phyloP scores from a whole-genome alignment of 2,113 vertebrate genomes.

The Etheostoma cragini region DNA sequence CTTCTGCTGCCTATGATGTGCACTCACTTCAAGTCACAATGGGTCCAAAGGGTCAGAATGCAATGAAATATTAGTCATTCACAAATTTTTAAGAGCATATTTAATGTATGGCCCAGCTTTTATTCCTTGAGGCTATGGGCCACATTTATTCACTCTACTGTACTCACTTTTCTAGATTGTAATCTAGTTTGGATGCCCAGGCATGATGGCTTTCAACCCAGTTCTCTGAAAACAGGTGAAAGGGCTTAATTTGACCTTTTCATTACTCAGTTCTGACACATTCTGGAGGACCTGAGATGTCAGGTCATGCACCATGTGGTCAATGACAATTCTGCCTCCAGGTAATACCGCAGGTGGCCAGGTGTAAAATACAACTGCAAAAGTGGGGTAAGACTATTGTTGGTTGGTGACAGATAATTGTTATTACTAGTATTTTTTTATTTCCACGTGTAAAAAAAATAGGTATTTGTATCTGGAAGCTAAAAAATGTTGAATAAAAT shows the following conservation, averaged over 20 bases:
- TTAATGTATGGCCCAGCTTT: not conserved
- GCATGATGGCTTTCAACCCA: not conserved
- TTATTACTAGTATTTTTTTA: not conserved
- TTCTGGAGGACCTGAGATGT: not conserved
- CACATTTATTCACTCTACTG: not conserved
- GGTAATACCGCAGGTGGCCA: not conserved
- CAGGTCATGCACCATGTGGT: not conserved
- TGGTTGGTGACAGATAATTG: not conserved
- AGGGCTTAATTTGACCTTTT: constrained; percentile 32
- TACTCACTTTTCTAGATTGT: not conserved
- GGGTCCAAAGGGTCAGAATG: not conserved
- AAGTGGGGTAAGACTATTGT: not conserved
- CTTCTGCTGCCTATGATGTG: not conserved
- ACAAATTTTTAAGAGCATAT: not conserved
- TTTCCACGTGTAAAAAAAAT: not conserved
- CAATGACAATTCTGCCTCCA: constrained; percentile 2
- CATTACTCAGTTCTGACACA: not conserved
- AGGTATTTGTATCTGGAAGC: not conserved
- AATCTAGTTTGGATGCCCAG: not conserved
- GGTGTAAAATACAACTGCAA: not conserved
- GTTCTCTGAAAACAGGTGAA: not conserved
- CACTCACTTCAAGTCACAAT: not conserved
- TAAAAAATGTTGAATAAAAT: not conserved
- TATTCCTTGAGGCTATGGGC: not conserved
- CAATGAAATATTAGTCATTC: not conserved